Evolutionary conservation across 92 coral and sea anemone genomes (phyloP).

Genomic region (Blastomussa wellsi): DNA sequence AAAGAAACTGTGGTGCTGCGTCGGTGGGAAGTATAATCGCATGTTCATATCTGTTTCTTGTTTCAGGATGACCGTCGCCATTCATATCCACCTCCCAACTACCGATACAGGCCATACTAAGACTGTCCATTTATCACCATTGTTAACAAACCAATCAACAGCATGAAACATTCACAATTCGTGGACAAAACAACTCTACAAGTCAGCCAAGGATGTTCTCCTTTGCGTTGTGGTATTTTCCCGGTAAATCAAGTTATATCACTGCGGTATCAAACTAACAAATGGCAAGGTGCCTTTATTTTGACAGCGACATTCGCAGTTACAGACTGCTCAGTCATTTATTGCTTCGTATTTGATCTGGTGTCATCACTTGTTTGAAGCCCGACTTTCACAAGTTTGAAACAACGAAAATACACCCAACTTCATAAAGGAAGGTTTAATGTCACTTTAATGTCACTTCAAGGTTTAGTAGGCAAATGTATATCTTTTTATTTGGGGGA

Average conservation of each 20-base stretch:
- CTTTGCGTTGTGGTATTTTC: neutral
- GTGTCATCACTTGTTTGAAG: neutral
- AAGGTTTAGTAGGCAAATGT: neutral
- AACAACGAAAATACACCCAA: neutral
- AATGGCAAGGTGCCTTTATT: neutral
- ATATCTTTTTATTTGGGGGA: neutral
- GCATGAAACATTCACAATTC: neutral
- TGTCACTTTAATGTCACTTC: neutral
- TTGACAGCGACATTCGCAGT: neutral
- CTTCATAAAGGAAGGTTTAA: neutral
- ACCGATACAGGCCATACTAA: slow-evolving; percentile 79
- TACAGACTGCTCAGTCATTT: slow-evolving; percentile 2
- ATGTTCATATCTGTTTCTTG: neutral
- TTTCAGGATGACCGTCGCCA: slow-evolving; percentile 75
- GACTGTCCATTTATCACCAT: neutral
- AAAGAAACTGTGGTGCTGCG: too few species aligned
- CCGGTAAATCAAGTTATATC: slow-evolving; percentile 19
- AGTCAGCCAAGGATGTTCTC: neutral
- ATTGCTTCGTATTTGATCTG: neutral
- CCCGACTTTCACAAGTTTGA: neutral
- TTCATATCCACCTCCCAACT: slow-evolving; percentile 70
- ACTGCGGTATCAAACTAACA: neutral
- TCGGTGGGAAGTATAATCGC: too few species aligned
- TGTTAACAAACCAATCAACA: neutral
- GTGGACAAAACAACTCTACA: neutral